Conservation (phyloP, 2,888 invertebrate species). For the Molorchus minor region DNA sequence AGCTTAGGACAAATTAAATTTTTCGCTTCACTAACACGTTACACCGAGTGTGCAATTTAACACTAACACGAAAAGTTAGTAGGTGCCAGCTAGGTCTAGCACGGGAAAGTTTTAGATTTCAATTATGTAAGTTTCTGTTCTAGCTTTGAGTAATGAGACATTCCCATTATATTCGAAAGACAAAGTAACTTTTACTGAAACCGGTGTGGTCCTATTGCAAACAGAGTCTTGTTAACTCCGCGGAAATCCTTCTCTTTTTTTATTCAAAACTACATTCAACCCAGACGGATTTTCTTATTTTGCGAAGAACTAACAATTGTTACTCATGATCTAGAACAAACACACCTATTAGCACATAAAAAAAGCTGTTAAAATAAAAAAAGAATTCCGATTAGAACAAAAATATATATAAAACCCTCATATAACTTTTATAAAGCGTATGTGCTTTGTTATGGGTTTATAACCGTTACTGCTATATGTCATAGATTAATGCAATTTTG, state of each 20-base stretch:
- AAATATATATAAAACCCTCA: no score
- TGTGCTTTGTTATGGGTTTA: no score
- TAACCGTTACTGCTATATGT: no score
- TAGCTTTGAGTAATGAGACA: constrained; percentile 48
- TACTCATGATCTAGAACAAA: no score
- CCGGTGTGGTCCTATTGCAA: constrained; percentile 33
- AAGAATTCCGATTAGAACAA: no score
- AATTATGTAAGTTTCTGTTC: constrained; percentile 49
- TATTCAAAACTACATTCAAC: neutral
- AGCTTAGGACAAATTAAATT: constrained; percentile 2
- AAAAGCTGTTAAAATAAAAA: no score
- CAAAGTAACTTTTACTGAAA: constrained; percentile 45
- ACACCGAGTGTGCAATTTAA: constrained; percentile 24
- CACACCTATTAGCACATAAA: no score
- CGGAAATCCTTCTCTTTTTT: neutral
- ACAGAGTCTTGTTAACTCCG: constrained; percentile 30
- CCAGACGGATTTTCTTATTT: no score
- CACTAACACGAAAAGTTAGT: constrained; percentile 37
- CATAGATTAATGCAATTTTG: no score
- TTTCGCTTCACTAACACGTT: constrained; percentile 11
- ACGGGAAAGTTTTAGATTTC: constrained; percentile 48
- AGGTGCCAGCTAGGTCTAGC: constrained; percentile 39
- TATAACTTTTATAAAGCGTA: no score
- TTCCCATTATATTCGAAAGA: constrained; percentile 43
- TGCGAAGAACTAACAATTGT: no score